Conservation (phyloP, 2,797 vertebrate species). For the Morus bassanus region DNA sequence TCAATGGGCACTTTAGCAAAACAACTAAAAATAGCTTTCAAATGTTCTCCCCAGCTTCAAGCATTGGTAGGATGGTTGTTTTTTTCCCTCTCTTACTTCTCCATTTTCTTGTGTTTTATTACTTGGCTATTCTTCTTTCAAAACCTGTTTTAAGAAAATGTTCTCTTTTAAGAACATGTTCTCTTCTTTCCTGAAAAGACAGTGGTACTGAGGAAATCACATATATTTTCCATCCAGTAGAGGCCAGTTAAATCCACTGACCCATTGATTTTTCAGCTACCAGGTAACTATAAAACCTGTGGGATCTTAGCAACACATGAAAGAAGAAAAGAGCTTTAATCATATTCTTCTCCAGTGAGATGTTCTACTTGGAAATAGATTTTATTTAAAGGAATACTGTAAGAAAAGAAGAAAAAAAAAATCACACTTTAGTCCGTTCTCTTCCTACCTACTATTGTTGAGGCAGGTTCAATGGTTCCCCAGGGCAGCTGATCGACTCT, state of each 20-base stretch:
- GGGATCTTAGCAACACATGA: background rate
- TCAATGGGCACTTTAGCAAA: constrained; percentile 11
- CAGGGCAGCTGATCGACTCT: background rate
- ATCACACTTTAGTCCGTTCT: background rate
- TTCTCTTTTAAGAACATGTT: background rate
- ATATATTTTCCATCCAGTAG: background rate
- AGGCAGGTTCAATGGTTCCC: background rate
- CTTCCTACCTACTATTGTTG: background rate
- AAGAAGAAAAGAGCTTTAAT: background rate
- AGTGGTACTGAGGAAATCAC: background rate
- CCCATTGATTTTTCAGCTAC: background rate
- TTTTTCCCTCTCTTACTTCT: no score
- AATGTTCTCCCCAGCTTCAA: background rate
- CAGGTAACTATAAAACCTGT: background rate
- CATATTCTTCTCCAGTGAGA: background rate
- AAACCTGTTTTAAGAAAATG: background rate
- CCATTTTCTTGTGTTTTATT: background rate
- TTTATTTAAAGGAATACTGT: background rate
- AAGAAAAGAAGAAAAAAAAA: background rate
- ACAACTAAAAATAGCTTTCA: constrained; percentile 21
- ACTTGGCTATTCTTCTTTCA: background rate
- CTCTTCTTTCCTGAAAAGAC: background rate
- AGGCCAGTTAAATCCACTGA: background rate
- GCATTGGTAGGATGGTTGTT: background rate
- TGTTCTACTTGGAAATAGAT: background rate